Conservation (phyloP, 2,113 vertebrate species). For the Onychostruthus taczanowskii region DNA sequence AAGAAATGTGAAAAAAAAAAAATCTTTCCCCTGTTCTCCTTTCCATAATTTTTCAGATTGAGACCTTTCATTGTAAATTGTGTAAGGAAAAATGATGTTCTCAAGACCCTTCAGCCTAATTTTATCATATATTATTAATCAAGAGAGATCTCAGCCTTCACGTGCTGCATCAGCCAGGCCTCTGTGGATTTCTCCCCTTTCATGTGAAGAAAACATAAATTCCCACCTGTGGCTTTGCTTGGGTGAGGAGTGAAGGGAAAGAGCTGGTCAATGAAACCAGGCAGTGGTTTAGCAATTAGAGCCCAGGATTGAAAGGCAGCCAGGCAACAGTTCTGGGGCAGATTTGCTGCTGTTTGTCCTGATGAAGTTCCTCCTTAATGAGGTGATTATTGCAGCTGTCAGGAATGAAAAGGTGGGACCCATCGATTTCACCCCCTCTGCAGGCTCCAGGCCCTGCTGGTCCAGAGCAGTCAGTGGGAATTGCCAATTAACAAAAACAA, state of each 20-base stretch:
- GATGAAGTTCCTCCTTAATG: constrained; percentile 39
- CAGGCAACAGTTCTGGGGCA: not conserved
- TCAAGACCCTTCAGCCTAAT: not conserved
- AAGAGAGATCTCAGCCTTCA: not conserved
- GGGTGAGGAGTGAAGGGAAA: not conserved
- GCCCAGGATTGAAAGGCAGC: not conserved
- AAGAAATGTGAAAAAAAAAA: not conserved
- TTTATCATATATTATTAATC: not conserved
- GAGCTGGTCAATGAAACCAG: not conserved
- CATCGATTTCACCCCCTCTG: constrained; percentile 39
- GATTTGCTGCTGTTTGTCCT: constrained; percentile 21
- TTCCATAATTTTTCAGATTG: not conserved
- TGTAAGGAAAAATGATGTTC: not conserved
- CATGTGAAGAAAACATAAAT: not conserved
- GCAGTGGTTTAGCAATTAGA: not conserved
- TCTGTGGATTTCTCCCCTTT: not conserved
- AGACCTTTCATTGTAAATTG: not conserved
- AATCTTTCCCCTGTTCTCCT: not conserved
- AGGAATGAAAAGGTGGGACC: constrained; percentile 41
- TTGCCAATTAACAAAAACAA: constrained; percentile 44
- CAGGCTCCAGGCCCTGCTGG: not conserved
- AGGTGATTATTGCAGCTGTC: constrained; percentile 55
- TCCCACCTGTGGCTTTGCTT: not conserved
- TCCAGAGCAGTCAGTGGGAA: constrained; percentile 2
- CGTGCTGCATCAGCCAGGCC: not conserved